Evolutionary conservation across 2,113 vertebrate species (phyloP).

Genomic region (Cairina moschata): DNA sequence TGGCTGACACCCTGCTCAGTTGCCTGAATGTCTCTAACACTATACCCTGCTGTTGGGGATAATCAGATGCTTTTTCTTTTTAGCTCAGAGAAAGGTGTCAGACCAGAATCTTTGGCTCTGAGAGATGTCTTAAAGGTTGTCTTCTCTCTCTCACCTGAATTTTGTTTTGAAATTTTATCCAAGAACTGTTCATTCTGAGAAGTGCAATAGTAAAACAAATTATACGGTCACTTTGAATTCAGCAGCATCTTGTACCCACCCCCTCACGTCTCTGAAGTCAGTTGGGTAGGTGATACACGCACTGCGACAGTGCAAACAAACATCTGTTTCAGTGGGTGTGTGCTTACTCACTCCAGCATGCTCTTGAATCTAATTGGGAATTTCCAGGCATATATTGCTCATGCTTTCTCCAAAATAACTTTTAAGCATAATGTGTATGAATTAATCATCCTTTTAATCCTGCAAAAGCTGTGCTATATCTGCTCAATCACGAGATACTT

Average conservation of each 20-base stretch:
- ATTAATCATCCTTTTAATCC: conserved; percentile 71
- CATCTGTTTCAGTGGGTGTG: conserved; percentile 64
- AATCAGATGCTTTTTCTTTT: not conserved
- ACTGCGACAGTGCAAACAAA: conserved; percentile 66
- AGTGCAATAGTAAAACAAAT: not conserved
- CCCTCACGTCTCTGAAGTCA: not conserved
- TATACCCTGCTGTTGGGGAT: not conserved
- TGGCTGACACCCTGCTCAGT: not conserved
- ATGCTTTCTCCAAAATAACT: conserved; percentile 71
- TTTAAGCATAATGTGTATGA: conserved; percentile 53
- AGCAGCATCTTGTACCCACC: not conserved
- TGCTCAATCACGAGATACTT: conserved; percentile 42
- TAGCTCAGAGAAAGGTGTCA: not conserved
- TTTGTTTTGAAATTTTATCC: not conserved
- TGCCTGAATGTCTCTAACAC: not conserved
- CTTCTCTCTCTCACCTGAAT: not conserved
- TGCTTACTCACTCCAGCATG: conserved; percentile 51
- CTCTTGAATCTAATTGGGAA: conserved; percentile 71
- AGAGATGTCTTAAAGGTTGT: not conserved
- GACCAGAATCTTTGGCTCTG: not conserved
- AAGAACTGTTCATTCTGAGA: not conserved
- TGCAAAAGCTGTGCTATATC: conserved; percentile 40
- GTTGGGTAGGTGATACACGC: not conserved
- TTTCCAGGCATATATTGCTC: conserved; percentile 67
- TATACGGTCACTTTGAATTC: not conserved